Base-by-base conservation (phyloP, 2,888 invertebrate genomes). In the Antitype chi region DNA sequence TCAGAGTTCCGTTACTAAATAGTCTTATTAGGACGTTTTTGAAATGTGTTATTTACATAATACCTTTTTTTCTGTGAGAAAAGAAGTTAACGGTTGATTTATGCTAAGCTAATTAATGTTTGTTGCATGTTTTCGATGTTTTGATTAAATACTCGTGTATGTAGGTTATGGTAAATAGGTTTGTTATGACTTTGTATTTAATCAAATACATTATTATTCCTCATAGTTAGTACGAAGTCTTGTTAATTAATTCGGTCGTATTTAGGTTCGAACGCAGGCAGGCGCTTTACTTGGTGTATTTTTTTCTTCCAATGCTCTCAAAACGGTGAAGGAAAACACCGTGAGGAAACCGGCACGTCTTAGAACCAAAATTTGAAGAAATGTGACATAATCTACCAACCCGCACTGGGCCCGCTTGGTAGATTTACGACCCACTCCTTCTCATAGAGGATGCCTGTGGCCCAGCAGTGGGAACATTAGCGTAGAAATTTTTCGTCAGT, bases 1-100 rank as follows among this genome's bases (percentile, higher is more conserved):
- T 81, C 68, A 49, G 75, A 64, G 85, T 88, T 88, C 87, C 88
- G 88, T 87, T 87, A 77, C 64, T 79, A 86, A 88, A 88, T 88
- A 17, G 76, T 86, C 88, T 80, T 82, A 87, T 87, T 88, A 88
- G 86, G 77, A 85, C 66, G 49, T 78, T 52, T 85, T 80, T 62
- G 66, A 70, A 62, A 53, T 25, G 52, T 78, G 67, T 66, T 78
- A 75, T 87, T 88, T 76, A 67, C 73, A 78, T 87, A 77, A 81
- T 62, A 55, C 47, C 32, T 62, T 70, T 83, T 84, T 87, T 76
- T 77, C 23, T 75, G 13, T 78, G 60, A 43, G n/a, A 74, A 71
- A 74, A 49, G 8, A 60, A 76, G 32, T 63, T 32, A 62, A 78
- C 64, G 47, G 71, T 60, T 62, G 64, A 62, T 80, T 85, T 83